phyloP scores from a whole-genome alignment of 2,113 vertebrate species.

The Albula goreensis region DNA sequence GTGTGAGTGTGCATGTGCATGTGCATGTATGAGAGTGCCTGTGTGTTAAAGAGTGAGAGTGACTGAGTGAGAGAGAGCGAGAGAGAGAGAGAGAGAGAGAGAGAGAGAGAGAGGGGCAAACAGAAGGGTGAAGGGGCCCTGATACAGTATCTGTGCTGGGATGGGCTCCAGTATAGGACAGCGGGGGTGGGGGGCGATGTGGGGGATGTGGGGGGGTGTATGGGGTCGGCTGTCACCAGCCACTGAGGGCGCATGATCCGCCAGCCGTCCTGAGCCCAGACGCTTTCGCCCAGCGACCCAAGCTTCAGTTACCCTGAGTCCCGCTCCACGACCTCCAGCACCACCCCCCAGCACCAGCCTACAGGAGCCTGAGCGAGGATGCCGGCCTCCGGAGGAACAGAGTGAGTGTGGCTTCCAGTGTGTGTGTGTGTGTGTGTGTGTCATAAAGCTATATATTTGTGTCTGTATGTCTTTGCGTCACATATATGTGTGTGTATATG shows the following conservation, averaged over 20 bases:
- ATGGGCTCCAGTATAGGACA: background rate
- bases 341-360: background rate
- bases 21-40: too few species aligned
- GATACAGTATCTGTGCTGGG: background rate
- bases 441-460: background rate
- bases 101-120: background rate
- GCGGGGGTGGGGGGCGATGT: background rate
- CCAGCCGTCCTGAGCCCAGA: background rate
- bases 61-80: too few species aligned
- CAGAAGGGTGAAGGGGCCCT: constrained; percentile 6
- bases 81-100: too few species aligned
- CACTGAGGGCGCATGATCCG: background rate
- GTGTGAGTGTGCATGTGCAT: background rate
- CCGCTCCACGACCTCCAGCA: background rate
- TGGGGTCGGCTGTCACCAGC: background rate
- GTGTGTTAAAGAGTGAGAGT: too few species aligned
- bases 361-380: constrained; percentile 46
- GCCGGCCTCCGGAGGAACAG: constrained; percentile 56
- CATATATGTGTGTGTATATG: background rate
- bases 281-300: background rate
- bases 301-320: background rate
- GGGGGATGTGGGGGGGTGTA: background rate
- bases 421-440: background rate
- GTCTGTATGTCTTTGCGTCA: background rate
- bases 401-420: constrained; percentile 50